phyloP scores from a whole-genome alignment of 2,797 vertebrate genomes.

The Simalia tracyae region DNA sequence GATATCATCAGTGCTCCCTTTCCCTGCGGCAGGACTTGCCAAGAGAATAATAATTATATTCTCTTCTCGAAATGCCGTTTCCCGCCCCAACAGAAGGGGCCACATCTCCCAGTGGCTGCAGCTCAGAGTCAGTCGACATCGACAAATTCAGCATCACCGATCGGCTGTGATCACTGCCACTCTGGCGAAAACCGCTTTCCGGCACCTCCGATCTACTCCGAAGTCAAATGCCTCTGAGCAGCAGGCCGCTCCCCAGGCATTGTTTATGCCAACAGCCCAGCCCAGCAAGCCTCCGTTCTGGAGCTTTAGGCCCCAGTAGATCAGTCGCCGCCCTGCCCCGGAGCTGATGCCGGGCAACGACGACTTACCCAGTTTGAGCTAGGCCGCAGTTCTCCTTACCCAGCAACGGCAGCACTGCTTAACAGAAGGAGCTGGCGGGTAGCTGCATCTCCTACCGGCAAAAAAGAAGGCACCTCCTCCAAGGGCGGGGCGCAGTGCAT shows the following conservation, averaged over 20 bases:
- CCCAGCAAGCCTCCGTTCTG: neutral
- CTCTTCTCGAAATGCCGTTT: neutral
- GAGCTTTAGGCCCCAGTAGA: neutral
- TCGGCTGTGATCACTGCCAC: neutral
- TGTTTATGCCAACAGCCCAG: constrained; percentile 19
- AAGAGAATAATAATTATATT: neutral
- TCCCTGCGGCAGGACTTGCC: neutral
- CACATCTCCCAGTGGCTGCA: neutral
- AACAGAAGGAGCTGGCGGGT: constrained; percentile 8
- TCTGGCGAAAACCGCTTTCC: neutral
- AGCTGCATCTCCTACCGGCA: constrained; percentile 17
- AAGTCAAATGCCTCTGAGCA: neutral
- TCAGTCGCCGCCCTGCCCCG: neutral
- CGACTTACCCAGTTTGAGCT: neutral
- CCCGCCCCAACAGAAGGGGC: neutral
- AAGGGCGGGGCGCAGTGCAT: constrained; percentile 20
- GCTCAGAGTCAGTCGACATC: neutral
- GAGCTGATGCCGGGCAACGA: neutral
- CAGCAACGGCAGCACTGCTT: constrained; percentile 34
- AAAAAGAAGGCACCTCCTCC: constrained; percentile 1
- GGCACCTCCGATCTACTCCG: neutral
- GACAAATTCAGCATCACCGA: no score
- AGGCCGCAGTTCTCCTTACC: constrained; percentile 18
- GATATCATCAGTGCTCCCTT: neutral
- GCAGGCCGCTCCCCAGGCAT: constrained; percentile 48